Conservation (phyloP, 2,888 invertebrate species). For the Lasioglossum pauxillum region DNA sequence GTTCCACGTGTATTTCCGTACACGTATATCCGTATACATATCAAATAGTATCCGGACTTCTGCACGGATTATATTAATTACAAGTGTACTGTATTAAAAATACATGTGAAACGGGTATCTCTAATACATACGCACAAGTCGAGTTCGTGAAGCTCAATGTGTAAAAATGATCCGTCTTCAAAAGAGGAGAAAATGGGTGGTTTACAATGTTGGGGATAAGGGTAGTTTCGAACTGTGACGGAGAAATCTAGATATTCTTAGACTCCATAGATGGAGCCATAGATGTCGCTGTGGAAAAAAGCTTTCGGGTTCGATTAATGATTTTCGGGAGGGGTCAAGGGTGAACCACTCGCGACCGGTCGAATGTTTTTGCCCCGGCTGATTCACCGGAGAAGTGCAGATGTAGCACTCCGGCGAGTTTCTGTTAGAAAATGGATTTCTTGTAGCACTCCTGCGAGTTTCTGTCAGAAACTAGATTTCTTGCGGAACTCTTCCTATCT, state of each 20-base stretch:
- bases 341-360: not conserved
- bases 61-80: too few species aligned
- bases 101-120: too few species aligned
- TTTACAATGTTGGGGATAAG: not conserved
- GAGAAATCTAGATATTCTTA: not conserved
- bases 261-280: not conserved
- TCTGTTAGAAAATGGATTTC: constrained; percentile 19
- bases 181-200: too few species aligned
- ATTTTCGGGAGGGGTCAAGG: constrained; percentile 15
- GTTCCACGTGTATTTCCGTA: too few species aligned
- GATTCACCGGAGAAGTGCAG: constrained; percentile 5
- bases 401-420: not conserved
- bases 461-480: constrained; percentile 15
- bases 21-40: too few species aligned
- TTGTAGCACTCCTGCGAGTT: not conserved
- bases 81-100: too few species aligned
- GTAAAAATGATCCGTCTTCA: too few species aligned
- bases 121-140: too few species aligned
- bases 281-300: not conserved
- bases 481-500: not conserved
- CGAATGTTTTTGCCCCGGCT: not conserved
- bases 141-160: too few species aligned
- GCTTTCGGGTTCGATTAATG: not conserved
- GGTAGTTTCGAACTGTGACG: not conserved
- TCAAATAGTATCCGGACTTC: too few species aligned